These are phyloP conservation scores for Oreonectes daqikongensis DNA, from an alignment of 2,797 vertebrate genomes.

Conservation along the genomic window DNA sequence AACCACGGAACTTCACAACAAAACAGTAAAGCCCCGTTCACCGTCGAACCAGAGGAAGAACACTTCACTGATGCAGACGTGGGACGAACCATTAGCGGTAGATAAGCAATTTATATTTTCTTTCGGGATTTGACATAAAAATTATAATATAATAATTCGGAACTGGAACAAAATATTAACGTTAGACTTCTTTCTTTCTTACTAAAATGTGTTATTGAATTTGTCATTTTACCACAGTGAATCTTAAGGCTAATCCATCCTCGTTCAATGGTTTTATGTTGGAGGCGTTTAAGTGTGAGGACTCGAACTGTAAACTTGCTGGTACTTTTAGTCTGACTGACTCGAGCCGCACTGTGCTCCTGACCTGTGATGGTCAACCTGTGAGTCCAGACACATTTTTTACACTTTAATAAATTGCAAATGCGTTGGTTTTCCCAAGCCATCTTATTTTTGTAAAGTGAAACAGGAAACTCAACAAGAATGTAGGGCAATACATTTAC, in stretches of 20 bases:
- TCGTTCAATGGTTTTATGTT: not conserved
- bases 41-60: not conserved
- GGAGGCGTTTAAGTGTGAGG: not conserved
- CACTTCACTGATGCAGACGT: rapidly evolving
- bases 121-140: too few relatives aligned
- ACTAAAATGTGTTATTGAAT: not conserved
- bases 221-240: slow-evolving; percentile 4
- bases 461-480: not conserved
- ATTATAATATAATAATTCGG: too few relatives aligned
- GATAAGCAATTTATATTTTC: too few relatives aligned
- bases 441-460: not conserved
- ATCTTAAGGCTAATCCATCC: not conserved
- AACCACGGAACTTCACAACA: not conserved
- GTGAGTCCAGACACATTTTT: not conserved
- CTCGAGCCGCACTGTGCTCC: rapidly evolving
- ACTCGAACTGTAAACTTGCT: rapidly evolving
- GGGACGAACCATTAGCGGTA: not conserved
- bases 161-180: too few relatives aligned
- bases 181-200: too few relatives aligned
- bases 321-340: slow-evolving; percentile 11
- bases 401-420: not conserved
- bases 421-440: too few relatives aligned
- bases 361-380: slow-evolving; percentile 13
- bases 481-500: not conserved
- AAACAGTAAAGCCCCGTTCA: not conserved